These are phyloP conservation scores for Temnopleurus reevesii DNA, from an alignment of 53 echinoderm and acorn worm genomes.

Conservation along the genomic window DNA sequence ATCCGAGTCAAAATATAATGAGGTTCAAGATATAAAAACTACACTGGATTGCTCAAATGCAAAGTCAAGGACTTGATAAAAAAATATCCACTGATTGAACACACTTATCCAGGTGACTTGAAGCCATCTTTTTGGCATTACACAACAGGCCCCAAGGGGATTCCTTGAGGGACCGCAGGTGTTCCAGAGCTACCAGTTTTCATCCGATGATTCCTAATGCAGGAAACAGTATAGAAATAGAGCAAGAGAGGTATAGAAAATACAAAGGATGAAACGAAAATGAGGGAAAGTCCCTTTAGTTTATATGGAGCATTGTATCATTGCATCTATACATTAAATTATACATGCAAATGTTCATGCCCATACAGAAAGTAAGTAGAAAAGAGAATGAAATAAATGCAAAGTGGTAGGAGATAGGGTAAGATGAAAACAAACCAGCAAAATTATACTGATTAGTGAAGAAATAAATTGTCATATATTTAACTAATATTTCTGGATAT, in stretches of 20 bases:
- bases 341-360: neutral
- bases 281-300: neutral
- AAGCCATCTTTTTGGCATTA: neutral
- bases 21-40: neutral
- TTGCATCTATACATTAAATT: neutral
- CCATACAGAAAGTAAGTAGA: too few relatives aligned
- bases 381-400: neutral
- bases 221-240: neutral
- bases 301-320: neutral
- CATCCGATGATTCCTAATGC: constrained; percentile 42
- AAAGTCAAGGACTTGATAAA: too few relatives aligned
- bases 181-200: constrained; percentile 33
- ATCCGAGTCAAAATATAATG: neutral
- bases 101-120: neutral
- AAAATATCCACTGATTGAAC: neutral
- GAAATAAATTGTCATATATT: neutral
- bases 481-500: too few relatives aligned
- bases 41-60: neutral
- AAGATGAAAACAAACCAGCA: neutral
- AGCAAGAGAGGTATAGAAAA: constrained; percentile 11
- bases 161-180: neutral
- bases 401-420: neutral
- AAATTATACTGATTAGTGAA: neutral
- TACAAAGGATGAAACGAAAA: neutral
- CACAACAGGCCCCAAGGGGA: neutral